A percentile compares a stretch with the other conserved stretches of the same genome.
These are phyloP conservation scores for Diorhabda sublineata DNA, from an alignment of 1,140 invertebrate genomes.

Conservation along the genomic window DNA sequence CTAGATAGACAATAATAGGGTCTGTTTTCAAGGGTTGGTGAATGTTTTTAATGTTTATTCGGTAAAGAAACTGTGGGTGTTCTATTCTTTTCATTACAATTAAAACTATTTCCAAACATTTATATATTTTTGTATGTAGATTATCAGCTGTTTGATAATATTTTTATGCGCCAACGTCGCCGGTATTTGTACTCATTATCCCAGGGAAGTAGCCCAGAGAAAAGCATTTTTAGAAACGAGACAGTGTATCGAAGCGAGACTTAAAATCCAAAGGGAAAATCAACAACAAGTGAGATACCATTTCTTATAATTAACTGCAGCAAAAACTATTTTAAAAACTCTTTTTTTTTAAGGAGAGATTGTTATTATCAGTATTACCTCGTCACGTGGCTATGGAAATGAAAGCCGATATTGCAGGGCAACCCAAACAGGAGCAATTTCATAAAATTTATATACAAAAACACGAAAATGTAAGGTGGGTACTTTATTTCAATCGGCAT, in stretches of 20 bases:
- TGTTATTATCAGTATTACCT: slow-evolving; percentile 88
- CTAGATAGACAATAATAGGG: too few relatives aligned
- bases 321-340: background rate
- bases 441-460: slow-evolving; percentile 97
- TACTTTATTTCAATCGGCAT: background rate
- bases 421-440: slow-evolving; percentile 88
- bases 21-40: too few relatives aligned
- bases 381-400: slow-evolving; percentile 96
- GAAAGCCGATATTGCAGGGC: slow-evolving; percentile 92
- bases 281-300: slow-evolving; percentile 83
- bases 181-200: slow-evolving; percentile 88
- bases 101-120: background rate
- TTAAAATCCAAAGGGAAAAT: slow-evolving; percentile 90
- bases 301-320: background rate
- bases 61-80: too few relatives aligned
- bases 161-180: slow-evolving; percentile 78
- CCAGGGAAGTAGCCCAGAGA: slow-evolving; percentile 83
- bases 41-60: too few relatives aligned
- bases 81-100: too few relatives aligned
- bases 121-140: slow-evolving; percentile 25
- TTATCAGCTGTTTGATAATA: slow-evolving; percentile 57
- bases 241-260: slow-evolving; percentile 86
- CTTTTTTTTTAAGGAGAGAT: slow-evolving; percentile 67
- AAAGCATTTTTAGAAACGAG: slow-evolving; percentile 93
- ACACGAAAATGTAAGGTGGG: slow-evolving; percentile 92